phyloP scores from a whole-genome alignment of 2,113 vertebrate genomes.

The Calyptomena viridis region DNA sequence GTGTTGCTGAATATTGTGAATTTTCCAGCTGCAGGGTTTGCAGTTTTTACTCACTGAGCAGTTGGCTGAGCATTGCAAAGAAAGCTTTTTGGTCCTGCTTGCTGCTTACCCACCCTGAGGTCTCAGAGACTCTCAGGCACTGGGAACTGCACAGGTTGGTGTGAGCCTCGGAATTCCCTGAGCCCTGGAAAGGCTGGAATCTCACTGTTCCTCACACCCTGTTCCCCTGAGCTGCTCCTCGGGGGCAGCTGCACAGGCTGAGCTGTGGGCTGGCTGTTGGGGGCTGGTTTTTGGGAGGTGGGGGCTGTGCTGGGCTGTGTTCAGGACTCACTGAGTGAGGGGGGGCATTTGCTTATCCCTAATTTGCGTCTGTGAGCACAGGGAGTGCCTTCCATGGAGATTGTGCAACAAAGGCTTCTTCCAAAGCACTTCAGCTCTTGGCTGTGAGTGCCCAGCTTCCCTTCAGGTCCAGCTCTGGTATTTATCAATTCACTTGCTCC shows the following conservation, averaged over 20 bases:
- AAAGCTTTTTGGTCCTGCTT: fast-evolving
- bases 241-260: background rate
- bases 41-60: background rate
- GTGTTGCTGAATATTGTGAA: background rate
- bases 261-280: background rate
- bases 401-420: constrained; percentile 17
- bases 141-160: background rate
- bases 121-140: too few species aligned
- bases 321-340: background rate
- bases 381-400: background rate
- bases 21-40: background rate
- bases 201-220: fast-evolving
- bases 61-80: background rate
- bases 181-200: background rate
- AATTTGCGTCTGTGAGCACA: background rate
- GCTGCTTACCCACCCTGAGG: background rate
- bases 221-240: too few species aligned
- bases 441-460: constrained; percentile 18
- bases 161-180: background rate
- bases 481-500: constrained; percentile 12
- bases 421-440: background rate
- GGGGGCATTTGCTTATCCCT: background rate
- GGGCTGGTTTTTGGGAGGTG: background rate
- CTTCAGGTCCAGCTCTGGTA: background rate
- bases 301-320: background rate